A percentile compares a stretch with the other conserved stretches of the same genome.
These are phyloP conservation scores for Drosophila orosa DNA, from an alignment of 1,140 invertebrate species.

Conservation along the genomic window DNA sequence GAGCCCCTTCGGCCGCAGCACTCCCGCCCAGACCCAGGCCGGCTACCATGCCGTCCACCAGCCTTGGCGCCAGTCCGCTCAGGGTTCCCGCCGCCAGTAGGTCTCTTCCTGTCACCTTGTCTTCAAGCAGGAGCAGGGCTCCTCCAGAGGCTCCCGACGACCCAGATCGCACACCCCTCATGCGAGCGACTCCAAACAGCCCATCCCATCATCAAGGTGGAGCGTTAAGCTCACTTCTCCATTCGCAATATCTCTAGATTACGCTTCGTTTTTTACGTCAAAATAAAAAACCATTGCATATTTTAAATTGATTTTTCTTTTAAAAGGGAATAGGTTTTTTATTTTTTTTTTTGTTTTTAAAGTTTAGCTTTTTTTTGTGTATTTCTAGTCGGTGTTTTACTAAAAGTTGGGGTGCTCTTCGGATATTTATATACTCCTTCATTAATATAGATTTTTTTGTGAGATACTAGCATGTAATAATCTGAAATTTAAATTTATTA, in stretches of 20 bases:
- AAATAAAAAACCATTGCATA: slow-evolving; percentile 47
- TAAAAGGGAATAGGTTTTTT: too few relatives aligned
- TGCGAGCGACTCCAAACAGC: slow-evolving; percentile 31
- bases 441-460: too few relatives aligned
- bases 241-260: slow-evolving; percentile 24
- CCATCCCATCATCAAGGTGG: slow-evolving; percentile 20
- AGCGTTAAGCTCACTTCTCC: not conserved
- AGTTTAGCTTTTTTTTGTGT: not conserved
- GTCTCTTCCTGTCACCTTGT: slow-evolving; percentile 7
- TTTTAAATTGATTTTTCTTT: slow-evolving; percentile 1
- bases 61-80: slow-evolving; percentile 48
- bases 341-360: not conserved
- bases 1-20: slow-evolving; percentile 76
- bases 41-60: slow-evolving; percentile 57
- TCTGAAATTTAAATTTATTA: not conserved
- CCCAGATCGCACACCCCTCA: slow-evolving; percentile 42
- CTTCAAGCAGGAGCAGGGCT: slow-evolving; percentile 9
- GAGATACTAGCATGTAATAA: too few relatives aligned
- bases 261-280: slow-evolving; percentile 42
- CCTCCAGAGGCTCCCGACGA: slow-evolving; percentile 20
- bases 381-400: not conserved
- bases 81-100: slow-evolving; percentile 32
- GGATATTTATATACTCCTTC: not conserved
- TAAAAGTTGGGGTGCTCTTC: not conserved
- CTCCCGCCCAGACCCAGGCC: slow-evolving; percentile 69